These are phyloP conservation scores for Hypothenemus hampei DNA, from an alignment of 1,140 invertebrate genomes.

Conservation along the genomic window DNA sequence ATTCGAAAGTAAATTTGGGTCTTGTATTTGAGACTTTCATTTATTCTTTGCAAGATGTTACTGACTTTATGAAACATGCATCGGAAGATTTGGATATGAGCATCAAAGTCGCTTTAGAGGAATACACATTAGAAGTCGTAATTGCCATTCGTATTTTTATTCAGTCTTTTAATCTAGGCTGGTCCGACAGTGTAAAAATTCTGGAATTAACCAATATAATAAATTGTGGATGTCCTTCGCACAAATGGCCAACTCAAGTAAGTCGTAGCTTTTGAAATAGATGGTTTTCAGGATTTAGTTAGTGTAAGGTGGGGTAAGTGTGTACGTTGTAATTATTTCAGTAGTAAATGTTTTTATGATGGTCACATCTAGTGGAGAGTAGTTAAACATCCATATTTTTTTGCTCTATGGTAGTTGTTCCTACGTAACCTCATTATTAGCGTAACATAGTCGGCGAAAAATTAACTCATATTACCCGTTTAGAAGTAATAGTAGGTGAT, in stretches of 20 bases:
- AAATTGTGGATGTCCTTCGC: neutral
- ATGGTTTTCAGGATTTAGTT: too few species aligned
- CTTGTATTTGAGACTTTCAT: constrained; percentile 10
- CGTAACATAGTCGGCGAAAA: too few species aligned
- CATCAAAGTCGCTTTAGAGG: neutral
- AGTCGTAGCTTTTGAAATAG: too few species aligned
- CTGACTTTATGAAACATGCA: constrained; percentile 2
- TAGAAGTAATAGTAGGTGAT: too few species aligned
- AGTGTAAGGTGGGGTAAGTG: too few species aligned
- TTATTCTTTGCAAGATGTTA: constrained; percentile 9
- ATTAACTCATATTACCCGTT: too few species aligned
- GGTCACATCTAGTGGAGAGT: too few species aligned
- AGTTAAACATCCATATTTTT: too few species aligned
- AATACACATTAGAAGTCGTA: neutral
- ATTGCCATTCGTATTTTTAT: constrained; percentile 8
- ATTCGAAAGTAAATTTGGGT: constrained; percentile 9
- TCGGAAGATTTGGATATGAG: neutral
- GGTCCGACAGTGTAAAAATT: constrained; percentile 15
- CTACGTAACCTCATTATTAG: too few species aligned
- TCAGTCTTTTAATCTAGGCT: constrained; percentile 9
- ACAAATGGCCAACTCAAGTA: constrained; percentile 11
- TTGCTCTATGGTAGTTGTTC: too few species aligned
- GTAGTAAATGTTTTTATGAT: too few species aligned
- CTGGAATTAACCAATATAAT: constrained; percentile 10
- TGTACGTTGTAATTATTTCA: too few species aligned